Base-by-base conservation (phyloP, 2,888 invertebrate species). In the Drosophila cyrtoloma region DNA sequence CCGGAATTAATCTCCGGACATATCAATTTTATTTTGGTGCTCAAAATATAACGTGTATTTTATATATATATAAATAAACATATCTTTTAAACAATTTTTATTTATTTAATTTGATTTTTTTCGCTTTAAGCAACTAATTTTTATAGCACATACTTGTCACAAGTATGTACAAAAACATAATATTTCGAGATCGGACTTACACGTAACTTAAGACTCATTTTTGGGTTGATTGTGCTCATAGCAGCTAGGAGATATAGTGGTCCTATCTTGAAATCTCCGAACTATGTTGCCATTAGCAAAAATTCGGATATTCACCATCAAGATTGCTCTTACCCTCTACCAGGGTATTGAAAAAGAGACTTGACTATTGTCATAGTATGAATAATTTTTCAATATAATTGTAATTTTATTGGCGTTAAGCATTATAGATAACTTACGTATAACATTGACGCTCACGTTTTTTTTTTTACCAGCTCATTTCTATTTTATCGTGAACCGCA, bases 401-500 rank as follows among this genome's bases (percentile, higher is more conserved):
- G 14, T 4, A n/a, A n/a, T 52, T 52, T 32, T 1, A 22, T 37
- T 26, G 16, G 26, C 47, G 16, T 47, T 47, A 26, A 47, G 9
- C 47, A 5, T 26, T 47, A 19, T 37, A 19, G 35, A 19, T 35
- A 35, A 35, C 5, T 26, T 55, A 16, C 26, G 5, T 55, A 35
- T 56, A 56, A 19, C 35, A 55, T 60, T 42, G 37, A 44, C 22
- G 7, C 16, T 44, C 71, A 71, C 60, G 58, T 59, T 56, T 55
- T 35, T 39, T 28, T 35, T 12, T 5, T 30, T 28, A 32, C 3
- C 26, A 35, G 26, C 52, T 2, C 6, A 30, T 16, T 30, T 37
- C 26, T 12, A 47, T 59, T 19, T 42, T 35, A 28, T 58, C 60
- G 61, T 63, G 51, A 57, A 61, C 39, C 58, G 64, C 53, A 73